These are phyloP conservation scores for Agapornis canus DNA, from an alignment of 2,797 vertebrate genomes.

Conservation along the genomic window DNA sequence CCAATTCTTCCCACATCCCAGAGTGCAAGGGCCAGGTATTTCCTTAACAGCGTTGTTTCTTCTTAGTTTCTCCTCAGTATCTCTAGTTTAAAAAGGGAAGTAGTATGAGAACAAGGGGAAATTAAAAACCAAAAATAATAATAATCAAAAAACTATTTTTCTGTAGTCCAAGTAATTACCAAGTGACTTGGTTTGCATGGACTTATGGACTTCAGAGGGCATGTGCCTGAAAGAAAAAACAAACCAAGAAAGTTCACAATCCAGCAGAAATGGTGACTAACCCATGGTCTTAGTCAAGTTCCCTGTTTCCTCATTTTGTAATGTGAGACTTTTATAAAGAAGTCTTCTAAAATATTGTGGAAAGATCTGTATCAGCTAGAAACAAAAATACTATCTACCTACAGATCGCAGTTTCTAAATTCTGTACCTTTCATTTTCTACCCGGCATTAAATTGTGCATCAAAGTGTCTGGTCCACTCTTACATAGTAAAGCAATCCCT, in stretches of 20 bases:
- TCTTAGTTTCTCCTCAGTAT: neutral
- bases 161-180: neutral
- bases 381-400: neutral
- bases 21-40: neutral
- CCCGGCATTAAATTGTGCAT: neutral
- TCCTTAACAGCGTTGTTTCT: neutral
- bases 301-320: neutral
- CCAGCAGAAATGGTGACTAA: neutral
- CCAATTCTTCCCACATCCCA: neutral
- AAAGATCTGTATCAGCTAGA: neutral
- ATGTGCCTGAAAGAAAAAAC: neutral
- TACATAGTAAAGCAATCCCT: neutral
- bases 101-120: neutral
- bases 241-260: neutral
- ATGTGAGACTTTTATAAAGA: neutral
- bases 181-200: neutral
- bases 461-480: neutral
- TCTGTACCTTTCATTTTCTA: neutral
- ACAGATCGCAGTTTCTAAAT: neutral
- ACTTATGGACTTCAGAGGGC: neutral
- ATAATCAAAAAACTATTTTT: neutral
- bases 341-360: neutral
- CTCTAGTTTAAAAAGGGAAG: neutral
- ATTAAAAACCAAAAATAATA: neutral
- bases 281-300: neutral